Conservation (phyloP, 2,113 vertebrate species). For the Platycercus adscitus region DNA sequence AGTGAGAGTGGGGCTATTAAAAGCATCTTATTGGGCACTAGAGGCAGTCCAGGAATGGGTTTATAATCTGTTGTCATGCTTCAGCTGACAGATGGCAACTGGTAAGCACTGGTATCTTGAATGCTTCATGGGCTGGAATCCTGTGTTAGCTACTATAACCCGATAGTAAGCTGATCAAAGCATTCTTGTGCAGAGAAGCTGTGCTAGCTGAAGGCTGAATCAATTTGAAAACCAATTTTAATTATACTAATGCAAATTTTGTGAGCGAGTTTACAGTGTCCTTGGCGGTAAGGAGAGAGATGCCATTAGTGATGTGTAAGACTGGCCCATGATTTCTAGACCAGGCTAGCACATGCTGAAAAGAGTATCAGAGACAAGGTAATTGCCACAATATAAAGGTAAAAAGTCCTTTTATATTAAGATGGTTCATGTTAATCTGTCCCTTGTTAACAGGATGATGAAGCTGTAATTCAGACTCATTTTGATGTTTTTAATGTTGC, state of each 20-base stretch:
- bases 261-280: not conserved
- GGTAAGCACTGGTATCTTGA: not conserved
- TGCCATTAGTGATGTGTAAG: not conserved
- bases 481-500: not conserved
- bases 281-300: not conserved
- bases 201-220: not conserved
- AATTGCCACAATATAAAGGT: not conserved
- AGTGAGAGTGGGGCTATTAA: not conserved
- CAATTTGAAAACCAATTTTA: not conserved
- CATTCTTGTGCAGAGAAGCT: not conserved
- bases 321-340: not conserved
- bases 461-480: not conserved
- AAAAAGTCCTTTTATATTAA: not conserved
- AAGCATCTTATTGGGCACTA: constrained; percentile 12
- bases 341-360: not conserved
- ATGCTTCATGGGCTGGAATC: not conserved
- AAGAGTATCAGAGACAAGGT: not conserved
- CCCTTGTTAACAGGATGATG: not conserved
- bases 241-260: not conserved
- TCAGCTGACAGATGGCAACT: constrained; percentile 33
- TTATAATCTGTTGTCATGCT: constrained; percentile 21
- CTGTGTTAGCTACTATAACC: not conserved
- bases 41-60: not conserved
- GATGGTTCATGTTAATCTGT: not conserved
- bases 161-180: not conserved